Base-by-base conservation (phyloP, 30 jellyfish, hydroid and myxozoan species). In the Chironex yamaguchii region DNA sequence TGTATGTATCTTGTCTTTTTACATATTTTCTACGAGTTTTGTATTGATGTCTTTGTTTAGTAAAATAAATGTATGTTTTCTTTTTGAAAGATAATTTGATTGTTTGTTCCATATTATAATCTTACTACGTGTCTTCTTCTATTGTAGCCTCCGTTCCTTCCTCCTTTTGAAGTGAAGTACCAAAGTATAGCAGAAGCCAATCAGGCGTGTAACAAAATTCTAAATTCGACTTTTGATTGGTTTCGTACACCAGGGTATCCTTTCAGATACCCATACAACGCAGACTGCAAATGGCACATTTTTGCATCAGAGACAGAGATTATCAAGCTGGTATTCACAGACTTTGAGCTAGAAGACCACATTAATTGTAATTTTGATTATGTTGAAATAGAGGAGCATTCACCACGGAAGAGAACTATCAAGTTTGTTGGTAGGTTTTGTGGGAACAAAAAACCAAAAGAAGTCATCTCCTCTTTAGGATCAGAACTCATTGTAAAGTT, bases 181-280 rank as follows among this genome's bases (percentile, higher is more conserved):
- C 97, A 89, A 62, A 92, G 98, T 86, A 32, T 81, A 30, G 66
- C 83, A 34, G 65, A 51, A 0, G 79, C 21, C 20, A 28, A 77
- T 2, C 63, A 65, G 25, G 49, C 58, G 4, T 92, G 98, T 51
- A 92, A 87, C 29, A 52, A 68, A 6, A 83, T 32, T 22, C 12
- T 79, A 13, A 75, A 83, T 42, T 12, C 54, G 14, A 51, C 74
- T 1, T 14, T 52, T 31, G 97, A 96, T 80, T 58, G 64, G 4
- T 35, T 92, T 48, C 93, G 29, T 26, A 79, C 97, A 20, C 97
- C 97, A 20, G 98, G 98, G 20, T 92, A 58, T 49, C 98, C 98
- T 2, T 92, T 23, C 62, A 96, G 90, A 17, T 92, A 92, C 52
- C 95, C 97, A 23, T 73, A 76, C 70, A 74, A 52, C 36, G 79